Base-by-base conservation (phyloP, 2,113 vertebrate species). In the Telmatochromis brachygnathus region DNA sequence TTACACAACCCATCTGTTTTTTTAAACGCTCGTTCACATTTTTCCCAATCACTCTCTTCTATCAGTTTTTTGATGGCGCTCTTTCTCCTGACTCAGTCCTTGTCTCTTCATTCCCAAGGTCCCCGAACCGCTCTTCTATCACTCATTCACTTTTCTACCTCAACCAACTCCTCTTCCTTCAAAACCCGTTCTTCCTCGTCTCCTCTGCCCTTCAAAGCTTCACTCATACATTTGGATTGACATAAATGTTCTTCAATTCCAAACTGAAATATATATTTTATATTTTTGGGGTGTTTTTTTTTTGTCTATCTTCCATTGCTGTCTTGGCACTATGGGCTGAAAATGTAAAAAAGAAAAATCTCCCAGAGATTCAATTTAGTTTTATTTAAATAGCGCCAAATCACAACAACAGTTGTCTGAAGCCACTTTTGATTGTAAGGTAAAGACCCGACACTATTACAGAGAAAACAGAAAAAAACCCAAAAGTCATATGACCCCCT, bases 21-120 rank as follows among this genome's bases (percentile, higher is more conserved):
- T 55, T 42, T 14, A 30, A 37, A 21, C 15, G 2, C 45, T 33
- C 26, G 2, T 51, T 33, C 7, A 65, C 45, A 45, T 81, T 84
- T 82, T 79, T 21, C 81, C 79, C 70, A 39, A 26, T 70, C 19
- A 81, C 26, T 7, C 70, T 21, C 53, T 37, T 75, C 30, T 73
- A 49, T 87, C 75, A 51, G 1, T 23, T 53, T 65, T 60, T 56
- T 39, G 65, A 53, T 12, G 8, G 13, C 8, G 1, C 35, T 68
- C 79, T 85, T 81, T 51, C 73, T 87, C 84, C 47, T 13, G 73
- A 37, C 56, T 33, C 28, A 6, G 82, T 58, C 70, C 60, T 87
- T 26, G 28, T 30, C 14, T 28, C 47, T n/a, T 14, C 26, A 17
- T 79, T 14, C 47, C 79, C 85, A 85, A 87, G 80, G 60, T 85